These are phyloP conservation scores for Microchrysa polita DNA, from an alignment of 2,888 invertebrate genomes.

Conservation along the genomic window DNA sequence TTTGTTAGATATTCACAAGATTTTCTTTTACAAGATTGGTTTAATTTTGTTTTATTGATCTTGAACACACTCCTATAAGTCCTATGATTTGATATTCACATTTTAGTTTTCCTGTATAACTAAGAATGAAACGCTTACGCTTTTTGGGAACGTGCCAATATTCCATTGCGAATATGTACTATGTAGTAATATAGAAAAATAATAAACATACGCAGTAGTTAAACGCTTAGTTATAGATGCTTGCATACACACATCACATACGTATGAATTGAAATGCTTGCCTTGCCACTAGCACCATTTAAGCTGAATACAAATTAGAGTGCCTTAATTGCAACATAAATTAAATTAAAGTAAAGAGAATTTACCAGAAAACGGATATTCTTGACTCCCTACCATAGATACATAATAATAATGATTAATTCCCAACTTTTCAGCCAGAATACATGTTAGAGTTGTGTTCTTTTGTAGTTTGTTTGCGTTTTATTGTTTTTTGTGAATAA, in stretches of 20 bases:
- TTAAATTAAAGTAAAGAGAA: no score
- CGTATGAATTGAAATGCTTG: slow-evolving; percentile 10
- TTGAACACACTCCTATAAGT: background rate
- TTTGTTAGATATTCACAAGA: slow-evolving; percentile 25
- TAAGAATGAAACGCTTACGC: slow-evolving; percentile 36
- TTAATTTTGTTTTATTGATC: slow-evolving; percentile 13
- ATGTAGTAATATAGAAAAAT: no score
- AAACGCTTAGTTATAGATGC: slow-evolving; percentile 11
- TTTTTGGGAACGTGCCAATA: slow-evolving; percentile 29
- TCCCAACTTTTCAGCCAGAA: no score
- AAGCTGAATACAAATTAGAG: no score
- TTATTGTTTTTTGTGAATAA: no score
- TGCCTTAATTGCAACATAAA: no score
- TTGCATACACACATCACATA: background rate
- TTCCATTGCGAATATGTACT: background rate
- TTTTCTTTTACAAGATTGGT: background rate
- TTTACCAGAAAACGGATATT: no score
- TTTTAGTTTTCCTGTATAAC: slow-evolving; percentile 32
- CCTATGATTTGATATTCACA: background rate
- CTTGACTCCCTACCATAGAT: no score
- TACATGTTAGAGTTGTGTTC: no score
- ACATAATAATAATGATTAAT: no score
- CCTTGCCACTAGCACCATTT: slow-evolving; percentile 26
- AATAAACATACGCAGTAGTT: no score
- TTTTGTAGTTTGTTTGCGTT: no score